Evolutionary conservation across 2,797 vertebrate genomes (phyloP), one percentile per base, ranked within the genome.

Genomic region (Hyperoplus lanceolatus): DNA sequence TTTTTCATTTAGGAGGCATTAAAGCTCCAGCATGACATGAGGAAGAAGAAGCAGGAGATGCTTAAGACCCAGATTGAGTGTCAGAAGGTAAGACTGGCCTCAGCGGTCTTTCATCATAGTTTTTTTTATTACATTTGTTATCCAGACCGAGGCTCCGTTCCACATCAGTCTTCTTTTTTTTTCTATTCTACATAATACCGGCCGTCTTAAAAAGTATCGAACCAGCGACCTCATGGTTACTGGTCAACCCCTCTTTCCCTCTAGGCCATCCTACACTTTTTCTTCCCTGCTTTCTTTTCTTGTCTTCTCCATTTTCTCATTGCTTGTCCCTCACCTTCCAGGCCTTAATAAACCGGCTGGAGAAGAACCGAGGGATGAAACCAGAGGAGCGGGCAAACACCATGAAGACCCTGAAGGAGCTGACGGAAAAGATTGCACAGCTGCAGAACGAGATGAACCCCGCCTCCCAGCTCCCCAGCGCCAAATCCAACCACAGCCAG

Each of bases 1-100:
- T 61, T n/a, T 64, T 73, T 54, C 5, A 45, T 90, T 53, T 2
- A 94, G 98, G 98, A 99, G 86, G 95, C 97, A 50, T 90, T 99
- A 87, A 99, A 98, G 82, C 94, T 99, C 63, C 98, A 99, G 75
- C 97, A 98, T 86, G 98, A 98, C 89, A 98, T 99, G 97, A 96
- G 96, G 73, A 99, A 98, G 94, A 98, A 98, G 94, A 98, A 97
- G 88, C 98, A 99, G 79, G 98, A 98, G 94, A 96, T 99, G 96
- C 89, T 99, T 66, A 96, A 99, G 92, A 97, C 96, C 50, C 97
- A 98, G 89, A 99, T 99, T 58, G 97, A 99, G 89, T 99, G 96
- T 91, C 98, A 99, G 88, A 99, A 99, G 96, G 98, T 99, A 91
- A 91, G 85, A 62, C 15, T 49, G 10, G 8, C 53, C 9, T 8